Percentiles rank a stretch among this genome's conserved stretches.
phyloP scores from a whole-genome alignment of 64 coral and sea anemone genomes.

The Acropora tenuis region DNA sequence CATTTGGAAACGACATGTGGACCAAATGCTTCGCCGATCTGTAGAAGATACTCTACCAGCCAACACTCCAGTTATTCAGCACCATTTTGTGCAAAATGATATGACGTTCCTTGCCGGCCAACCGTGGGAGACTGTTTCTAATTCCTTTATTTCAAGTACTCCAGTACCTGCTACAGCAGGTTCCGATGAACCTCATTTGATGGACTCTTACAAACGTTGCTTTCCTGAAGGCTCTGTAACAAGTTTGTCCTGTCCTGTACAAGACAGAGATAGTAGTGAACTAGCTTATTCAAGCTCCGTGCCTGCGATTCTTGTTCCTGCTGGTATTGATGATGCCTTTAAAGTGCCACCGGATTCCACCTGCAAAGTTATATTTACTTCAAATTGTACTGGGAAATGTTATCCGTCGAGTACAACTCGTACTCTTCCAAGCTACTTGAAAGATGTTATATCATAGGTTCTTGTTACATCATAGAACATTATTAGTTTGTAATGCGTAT shows the following conservation, averaged over 20 bases:
- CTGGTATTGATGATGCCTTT: too few species aligned
- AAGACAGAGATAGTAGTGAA: too few species aligned
- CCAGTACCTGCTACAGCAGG: not conserved
- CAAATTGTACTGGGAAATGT: not conserved
- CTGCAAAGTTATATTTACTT: not conserved
- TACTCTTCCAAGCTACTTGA: not conserved
- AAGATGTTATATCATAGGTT: too few species aligned
- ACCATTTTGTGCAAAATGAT: not conserved
- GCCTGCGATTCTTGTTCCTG: not conserved
- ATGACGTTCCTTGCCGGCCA: too few species aligned
- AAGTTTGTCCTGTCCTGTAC: too few species aligned
- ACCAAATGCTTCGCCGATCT: not conserved
- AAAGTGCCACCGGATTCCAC: too few species aligned
- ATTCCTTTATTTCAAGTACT: not conserved
- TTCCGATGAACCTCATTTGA: not conserved
- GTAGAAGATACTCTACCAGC: not conserved
- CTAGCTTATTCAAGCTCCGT: not conserved
- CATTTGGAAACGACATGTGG: constrained; percentile 15
- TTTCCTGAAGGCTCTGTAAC: too few species aligned
- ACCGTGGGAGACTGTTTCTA: not conserved
- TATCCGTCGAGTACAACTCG: not conserved
- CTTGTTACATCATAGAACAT: too few species aligned
- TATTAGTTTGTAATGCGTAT: too few species aligned
- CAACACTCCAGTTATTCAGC: not conserved
- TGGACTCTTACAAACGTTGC: not conserved